Base-by-base conservation (phyloP, 2,888 invertebrate genomes). In the Helobdella robusta region DNA sequence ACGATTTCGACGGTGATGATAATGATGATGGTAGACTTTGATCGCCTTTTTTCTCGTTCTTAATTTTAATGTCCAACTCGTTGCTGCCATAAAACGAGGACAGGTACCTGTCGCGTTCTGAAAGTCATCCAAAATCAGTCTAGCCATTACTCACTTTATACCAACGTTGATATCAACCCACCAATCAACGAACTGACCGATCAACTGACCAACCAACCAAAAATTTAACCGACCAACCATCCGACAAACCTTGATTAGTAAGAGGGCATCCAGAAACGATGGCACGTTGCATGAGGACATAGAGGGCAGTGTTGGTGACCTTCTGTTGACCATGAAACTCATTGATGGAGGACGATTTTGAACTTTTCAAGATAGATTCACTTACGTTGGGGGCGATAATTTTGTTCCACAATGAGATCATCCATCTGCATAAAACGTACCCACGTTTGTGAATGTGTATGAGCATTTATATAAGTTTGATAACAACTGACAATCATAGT, bases 211-310 rank as follows among this genome's bases (percentile, higher is more conserved):
- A n/a, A 46, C 36, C 20, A 60, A 11, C 15, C 30, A 60, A 60
- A 48, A 18, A 1, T 23, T 8, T 11, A 25, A 4, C 15, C 8
- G 8, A 11, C 11, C 11, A 30, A 18, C 15, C 23, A 15, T 11
- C 11, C 32, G 11, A 44, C 59, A 35, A 65, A 77, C 77, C 78
- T 73, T 70, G 71, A 5, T 74, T 75, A 56, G 73, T 71, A 4
- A 78, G 72, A 2, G 78, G 77, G 70, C 77, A 78, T 15, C 75
- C 75, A 1, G 75, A 73, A 0, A 77, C 74, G 15, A 77, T 71
- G n/a, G 77, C 74, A 54, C 75, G 71, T 72, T 78, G 78, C 73
- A 77, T 73, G 46, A 78, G 73, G n/a, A 78, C 76, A 71, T 76
- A 78, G 2, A 78, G 72, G 4, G 77, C 77, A 28, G 77, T 77